Evolutionary conservation across 2,113 vertebrate genomes (phyloP), one percentile per base, ranked within the genome.

Genomic region (Clupea harengus): DNA sequence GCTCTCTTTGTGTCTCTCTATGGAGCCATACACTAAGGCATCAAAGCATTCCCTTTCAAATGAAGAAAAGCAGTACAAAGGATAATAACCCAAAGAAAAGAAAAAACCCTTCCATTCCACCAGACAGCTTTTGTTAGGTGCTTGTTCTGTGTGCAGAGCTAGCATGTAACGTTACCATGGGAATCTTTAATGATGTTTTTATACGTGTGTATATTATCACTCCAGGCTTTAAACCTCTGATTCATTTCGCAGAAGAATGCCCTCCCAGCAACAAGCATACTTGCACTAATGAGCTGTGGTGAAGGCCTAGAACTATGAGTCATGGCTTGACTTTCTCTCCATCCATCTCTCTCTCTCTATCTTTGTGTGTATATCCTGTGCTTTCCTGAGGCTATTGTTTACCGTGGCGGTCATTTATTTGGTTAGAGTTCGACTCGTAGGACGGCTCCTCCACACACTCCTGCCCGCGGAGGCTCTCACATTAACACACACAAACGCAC

Each of bases 181-280:
- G 72, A 78, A 39, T 5, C 72, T 39, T 78, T 39, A 78, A 39
- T 39, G 64, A 85, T 32, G 49, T 85, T 50, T 81, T 85, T 78
- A 32, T 7, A 46, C 78, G 45, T 78, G 72, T 78, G 72, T 39
- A 32, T 32, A 44, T 32, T 32, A 78, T 78, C 72, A 39, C 72
- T 28, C 1, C 64, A 25, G 64, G n/a, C 72, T 17, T 32, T 78
- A 32, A 78, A 32, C 25, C 72, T 78, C 15, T 44, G 72, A 78
- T 78, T 72, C 64, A 72, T 72, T 78, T 17, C 15, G 72, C 32
- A 78, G 72, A 32, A 39, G 72, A 5, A 39, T 78, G 72, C 72
- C 72, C 72, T 13, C 72, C 28, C 32, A 78, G 72, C 72, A 78
- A 32, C 25, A 32, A 78, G 28, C 72, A 18, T 78, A 78, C 39